Evolutionary conservation across 2,888 invertebrate species (phyloP), one percentile per base, ranked within the genome.

Genomic region (Nymphalis urticae): DNA sequence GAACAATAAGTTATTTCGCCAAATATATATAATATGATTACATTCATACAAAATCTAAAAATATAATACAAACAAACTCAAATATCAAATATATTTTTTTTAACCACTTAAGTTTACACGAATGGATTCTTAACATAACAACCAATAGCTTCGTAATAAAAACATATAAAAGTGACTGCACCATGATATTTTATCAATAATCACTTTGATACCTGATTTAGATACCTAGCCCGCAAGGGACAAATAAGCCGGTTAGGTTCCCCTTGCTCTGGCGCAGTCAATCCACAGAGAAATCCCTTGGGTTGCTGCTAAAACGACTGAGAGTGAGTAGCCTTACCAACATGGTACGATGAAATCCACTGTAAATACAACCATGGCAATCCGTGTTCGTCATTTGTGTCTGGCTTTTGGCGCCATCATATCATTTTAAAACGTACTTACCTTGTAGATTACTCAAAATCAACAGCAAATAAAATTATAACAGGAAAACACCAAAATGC

Each of bases 211-310:
- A 67, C 53, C 60, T 70, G 63, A 86, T 86, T 76, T 85, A 91
- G 90, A 84, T 86, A 67, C 74, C 83, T 83, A 84, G 79, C 76
- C 84, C 81, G 65, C 82, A 84, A 81, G 85, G 82, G 79, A 80
- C 79, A 81, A 82, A 80, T 85, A 89, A 85, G 80, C 82, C 84
- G 68, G 75, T 80, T 77, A 89, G 81, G 81, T 82, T 92, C 76
- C 90, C 92, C 79, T 89, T 90, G 68, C 79, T 92, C 73, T 92
- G 90, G 92, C 87, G 89, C 66, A 86, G 82, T 83, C 89, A 89
- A 76, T 85, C 89, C 69, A 79, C 85, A 77, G 90, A 89, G 80
- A 92, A 90, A 86, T 83, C 88, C 60, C 77, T 92, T 83, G 91
- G 91, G 72, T 75, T 80, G 74, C 83, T 89, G 68, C 86, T 92